These are phyloP conservation scores for Amblyopsis hoosieri DNA, from an alignment of 2,797 vertebrate genomes.

Conservation along the genomic window DNA sequence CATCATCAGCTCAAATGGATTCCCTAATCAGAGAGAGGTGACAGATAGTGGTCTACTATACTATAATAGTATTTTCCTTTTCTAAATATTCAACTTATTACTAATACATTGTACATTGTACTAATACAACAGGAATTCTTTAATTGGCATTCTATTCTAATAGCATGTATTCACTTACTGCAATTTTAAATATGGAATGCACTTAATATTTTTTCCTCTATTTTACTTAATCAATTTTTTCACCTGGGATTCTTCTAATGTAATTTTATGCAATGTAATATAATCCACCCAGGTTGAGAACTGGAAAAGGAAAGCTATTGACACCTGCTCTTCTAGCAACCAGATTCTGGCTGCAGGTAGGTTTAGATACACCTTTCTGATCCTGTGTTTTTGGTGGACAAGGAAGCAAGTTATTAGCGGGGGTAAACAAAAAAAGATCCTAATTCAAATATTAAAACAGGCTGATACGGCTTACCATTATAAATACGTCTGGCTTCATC, in stretches of 20 bases:
- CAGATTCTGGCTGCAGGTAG: slow-evolving; percentile 88
- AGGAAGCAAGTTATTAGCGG: slow-evolving; percentile 53
- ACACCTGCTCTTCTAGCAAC: slow-evolving; percentile 86
- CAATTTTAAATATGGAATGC: too few species aligned
- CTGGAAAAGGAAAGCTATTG: slow-evolving; percentile 83
- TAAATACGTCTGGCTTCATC: slow-evolving; percentile 22
- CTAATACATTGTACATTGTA: background rate
- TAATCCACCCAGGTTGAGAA: slow-evolving; percentile 75
- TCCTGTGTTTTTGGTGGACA: slow-evolving; percentile 17
- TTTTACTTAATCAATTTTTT: background rate
- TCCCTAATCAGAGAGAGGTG: slow-evolving; percentile 90
- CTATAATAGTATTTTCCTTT: slow-evolving; percentile 1
- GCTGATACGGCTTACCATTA: slow-evolving; percentile 10
- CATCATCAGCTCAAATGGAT: slow-evolving; percentile 88
- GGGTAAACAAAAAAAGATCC: slow-evolving; percentile 81
- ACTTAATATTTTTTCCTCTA: background rate
- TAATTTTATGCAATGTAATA: background rate
- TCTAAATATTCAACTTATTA: background rate
- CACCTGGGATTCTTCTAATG: background rate
- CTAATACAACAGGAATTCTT: background rate
- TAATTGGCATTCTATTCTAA: background rate
- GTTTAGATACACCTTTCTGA: slow-evolving; percentile 3
- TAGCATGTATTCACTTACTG: too few species aligned
- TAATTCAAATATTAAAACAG: slow-evolving; percentile 20
- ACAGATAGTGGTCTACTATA: background rate